These are phyloP conservation scores for Diplolepis rosae DNA, from an alignment of 2,888 invertebrate genomes.

Conservation along the genomic window DNA sequence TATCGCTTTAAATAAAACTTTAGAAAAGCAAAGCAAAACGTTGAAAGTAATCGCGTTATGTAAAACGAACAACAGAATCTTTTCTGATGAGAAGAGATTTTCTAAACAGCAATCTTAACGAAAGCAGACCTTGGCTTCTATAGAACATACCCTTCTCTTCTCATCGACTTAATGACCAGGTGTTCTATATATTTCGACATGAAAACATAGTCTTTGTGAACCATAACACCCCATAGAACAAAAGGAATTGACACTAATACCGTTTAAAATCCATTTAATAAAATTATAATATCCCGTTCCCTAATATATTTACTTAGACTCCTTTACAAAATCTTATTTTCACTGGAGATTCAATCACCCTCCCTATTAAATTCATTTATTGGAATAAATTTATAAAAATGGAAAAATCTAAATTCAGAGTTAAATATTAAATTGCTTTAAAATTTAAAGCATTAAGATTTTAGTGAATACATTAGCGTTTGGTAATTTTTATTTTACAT, in stretches of 20 bases:
- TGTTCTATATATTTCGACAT: neutral
- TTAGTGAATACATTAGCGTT: neutral
- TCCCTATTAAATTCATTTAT: no score
- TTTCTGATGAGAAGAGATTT: neutral
- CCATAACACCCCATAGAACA: neutral
- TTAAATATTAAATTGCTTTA: no score
- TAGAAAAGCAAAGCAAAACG: no score
- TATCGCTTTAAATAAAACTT: no score
- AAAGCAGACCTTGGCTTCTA: conserved; percentile 13
- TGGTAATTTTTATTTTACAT: neutral
- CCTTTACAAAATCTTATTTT: no score
- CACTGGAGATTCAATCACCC: no score
- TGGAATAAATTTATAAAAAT: no score
- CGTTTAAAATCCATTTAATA: no score
- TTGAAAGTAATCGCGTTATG: neutral
- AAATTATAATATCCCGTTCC: no score
- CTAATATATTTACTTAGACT: no score
- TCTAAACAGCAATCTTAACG: conserved; percentile 15
- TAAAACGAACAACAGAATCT: neutral
- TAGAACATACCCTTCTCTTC: conserved; percentile 6
- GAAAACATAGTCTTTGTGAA: conserved; percentile 1
- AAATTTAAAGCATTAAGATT: no score
- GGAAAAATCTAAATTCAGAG: no score
- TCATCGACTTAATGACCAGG: neutral
- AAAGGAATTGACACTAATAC: neutral